phyloP scores from a whole-genome alignment of 23 tunicate genomes.

The Trididemnum nubilum region DNA sequence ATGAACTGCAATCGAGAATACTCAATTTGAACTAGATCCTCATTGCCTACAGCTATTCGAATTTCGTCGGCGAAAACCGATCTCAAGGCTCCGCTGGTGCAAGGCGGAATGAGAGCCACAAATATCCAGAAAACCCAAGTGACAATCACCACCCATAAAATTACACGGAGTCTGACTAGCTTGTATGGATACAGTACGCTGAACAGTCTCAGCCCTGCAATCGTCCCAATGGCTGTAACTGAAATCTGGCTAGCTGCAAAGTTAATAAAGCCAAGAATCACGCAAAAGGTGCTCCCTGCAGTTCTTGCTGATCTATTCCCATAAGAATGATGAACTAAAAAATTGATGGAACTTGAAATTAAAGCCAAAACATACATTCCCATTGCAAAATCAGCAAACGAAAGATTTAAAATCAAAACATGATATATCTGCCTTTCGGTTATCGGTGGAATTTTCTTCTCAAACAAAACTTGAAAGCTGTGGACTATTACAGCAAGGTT shows the following conservation, averaged over 20 bases:
- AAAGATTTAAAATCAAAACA: constrained; percentile 7
- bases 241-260: constrained; percentile 35
- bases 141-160: neutral
- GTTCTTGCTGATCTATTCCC: neutral
- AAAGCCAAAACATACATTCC: constrained; percentile 7
- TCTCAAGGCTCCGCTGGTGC: neutral
- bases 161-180: neutral
- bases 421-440: constrained; percentile 15
- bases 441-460: neutral
- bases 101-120: neutral
- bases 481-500: constrained; percentile 18
- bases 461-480: neutral
- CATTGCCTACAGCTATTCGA: neutral
- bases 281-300: neutral
- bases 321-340: neutral
- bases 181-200: constrained; percentile 23
- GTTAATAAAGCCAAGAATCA: constrained; percentile 9
- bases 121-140: constrained; percentile 26
- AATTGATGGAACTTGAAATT: neutral
- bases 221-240: constrained; percentile 23
- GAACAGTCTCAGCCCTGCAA: constrained; percentile 1
- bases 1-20: neutral
- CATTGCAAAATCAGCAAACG: constrained; percentile 32
- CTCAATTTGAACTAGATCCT: neutral
- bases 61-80: neutral